phyloP scores from a whole-genome alignment of 2,113 vertebrate species.

The Sphyrna mokarran region DNA sequence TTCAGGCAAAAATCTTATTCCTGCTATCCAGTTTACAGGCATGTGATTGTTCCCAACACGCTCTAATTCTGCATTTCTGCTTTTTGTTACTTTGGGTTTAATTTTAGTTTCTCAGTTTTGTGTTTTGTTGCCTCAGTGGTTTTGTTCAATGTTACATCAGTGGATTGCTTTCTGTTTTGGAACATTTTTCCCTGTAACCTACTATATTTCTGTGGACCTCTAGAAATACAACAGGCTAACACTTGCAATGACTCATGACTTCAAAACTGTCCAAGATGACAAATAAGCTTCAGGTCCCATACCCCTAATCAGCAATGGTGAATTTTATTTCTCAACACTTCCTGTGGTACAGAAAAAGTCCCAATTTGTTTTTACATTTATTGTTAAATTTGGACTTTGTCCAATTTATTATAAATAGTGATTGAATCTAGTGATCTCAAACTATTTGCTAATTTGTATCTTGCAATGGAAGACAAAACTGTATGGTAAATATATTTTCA shows the following conservation, averaged over 20 bases:
- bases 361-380: neutral
- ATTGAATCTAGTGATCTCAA: neutral
- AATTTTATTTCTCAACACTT: neutral
- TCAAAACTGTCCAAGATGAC: neutral
- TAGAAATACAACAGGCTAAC: neutral
- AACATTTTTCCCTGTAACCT: neutral
- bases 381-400: neutral
- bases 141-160: neutral
- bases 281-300: neutral
- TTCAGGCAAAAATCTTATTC: neutral
- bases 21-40: neutral
- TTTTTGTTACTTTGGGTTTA: neutral
- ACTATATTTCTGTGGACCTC: neutral
- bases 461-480: neutral
- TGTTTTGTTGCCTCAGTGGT: neutral
- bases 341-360: neutral
- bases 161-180: neutral
- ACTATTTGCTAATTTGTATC: neutral
- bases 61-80: neutral
- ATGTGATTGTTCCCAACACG: neutral
- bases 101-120: neutral
- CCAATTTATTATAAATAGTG: neutral
- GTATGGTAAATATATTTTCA: neutral
- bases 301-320: neutral
- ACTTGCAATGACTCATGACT: neutral